These are phyloP conservation scores for Pogoniulus pusillus DNA, from an alignment of 2,797 vertebrate genomes.

Conservation along the genomic window DNA sequence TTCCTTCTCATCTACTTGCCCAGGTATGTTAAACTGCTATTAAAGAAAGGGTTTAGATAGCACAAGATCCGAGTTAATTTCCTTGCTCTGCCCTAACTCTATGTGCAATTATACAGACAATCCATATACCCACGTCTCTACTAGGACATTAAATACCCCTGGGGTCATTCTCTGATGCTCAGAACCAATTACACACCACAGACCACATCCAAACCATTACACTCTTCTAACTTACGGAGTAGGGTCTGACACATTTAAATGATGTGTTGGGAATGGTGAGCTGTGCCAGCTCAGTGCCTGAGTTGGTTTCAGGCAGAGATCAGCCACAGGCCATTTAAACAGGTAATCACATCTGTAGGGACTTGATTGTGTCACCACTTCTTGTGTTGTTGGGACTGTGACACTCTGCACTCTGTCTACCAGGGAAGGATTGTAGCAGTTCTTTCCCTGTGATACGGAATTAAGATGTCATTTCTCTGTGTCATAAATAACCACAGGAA, in stretches of 20 bases:
- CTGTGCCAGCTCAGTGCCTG: not conserved
- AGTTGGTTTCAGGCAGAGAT: not conserved
- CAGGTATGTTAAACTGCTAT: not conserved
- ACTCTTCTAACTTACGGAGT: not conserved
- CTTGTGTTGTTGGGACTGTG: not conserved
- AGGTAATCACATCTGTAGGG: not conserved
- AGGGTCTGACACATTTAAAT: not conserved
- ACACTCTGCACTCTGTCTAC: not conserved
- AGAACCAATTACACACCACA: not conserved
- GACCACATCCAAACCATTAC: not conserved
- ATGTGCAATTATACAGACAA: not conserved
- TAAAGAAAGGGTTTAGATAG: not conserved
- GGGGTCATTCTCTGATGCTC: not conserved
- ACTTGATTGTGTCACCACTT: not conserved
- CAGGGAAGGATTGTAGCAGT: not conserved
- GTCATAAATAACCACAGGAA: not conserved
- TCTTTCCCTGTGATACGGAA: not conserved
- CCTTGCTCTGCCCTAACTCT: not conserved
- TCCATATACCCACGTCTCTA: rapidly evolving
- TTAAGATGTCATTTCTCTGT: not conserved
- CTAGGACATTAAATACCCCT: not conserved
- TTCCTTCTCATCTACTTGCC: not conserved
- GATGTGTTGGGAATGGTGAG: not conserved
- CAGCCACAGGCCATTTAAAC: not conserved
- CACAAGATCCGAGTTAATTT: not conserved